Evolutionary conservation across 2,888 invertebrate genomes (phyloP), one percentile per base, ranked within the genome.

Genomic region (Orchesella flavescens): DNA sequence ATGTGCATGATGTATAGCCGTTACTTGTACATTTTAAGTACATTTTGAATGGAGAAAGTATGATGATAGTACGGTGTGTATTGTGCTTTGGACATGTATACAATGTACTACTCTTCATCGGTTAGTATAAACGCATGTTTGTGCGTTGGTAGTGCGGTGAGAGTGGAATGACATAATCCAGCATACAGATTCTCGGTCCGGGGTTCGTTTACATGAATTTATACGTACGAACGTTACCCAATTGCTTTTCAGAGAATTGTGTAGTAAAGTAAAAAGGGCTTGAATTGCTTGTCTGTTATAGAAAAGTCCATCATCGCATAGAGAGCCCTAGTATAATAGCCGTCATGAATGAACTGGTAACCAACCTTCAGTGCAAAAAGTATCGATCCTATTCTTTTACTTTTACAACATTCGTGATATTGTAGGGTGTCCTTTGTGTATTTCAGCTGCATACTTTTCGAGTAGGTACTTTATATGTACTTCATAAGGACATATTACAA

Each of bases 311-410:
- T 69, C 77, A 76, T 57, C 57, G 17, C 21, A 76, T 65, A 34
- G 17, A 66, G 55, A 68, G 34, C 59, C 68, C n/a, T 34, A 34
- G 23, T 65, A 71, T 65, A 79, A 79, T 65, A 72, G 55, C 79
- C 63, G n/a, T 80, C 80, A 80, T 80, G 80, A 80, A 80, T 80
- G 80, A 80, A 79, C 71, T 79, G 72, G 65, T 46, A 80, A 72
- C 72, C 65, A 19, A 49, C 68, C 73, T 80, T 80, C 80, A 73
- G 24, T 53, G 65, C 43, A 73, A 65, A 79, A 57, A 65, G 66
- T 80, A 80, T 80, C 73, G 80, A 80, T 80, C 73, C 73, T 59
- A 34, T 53, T 55, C 23, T 69, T 69, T 23, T 78, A 15, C 59
- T 72, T 72, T 49, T 72, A 19, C 15, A n/a, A 7, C 17, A 49